Base-by-base conservation (phyloP, 2,888 invertebrate species). In the Trichacis sp. region DNA sequence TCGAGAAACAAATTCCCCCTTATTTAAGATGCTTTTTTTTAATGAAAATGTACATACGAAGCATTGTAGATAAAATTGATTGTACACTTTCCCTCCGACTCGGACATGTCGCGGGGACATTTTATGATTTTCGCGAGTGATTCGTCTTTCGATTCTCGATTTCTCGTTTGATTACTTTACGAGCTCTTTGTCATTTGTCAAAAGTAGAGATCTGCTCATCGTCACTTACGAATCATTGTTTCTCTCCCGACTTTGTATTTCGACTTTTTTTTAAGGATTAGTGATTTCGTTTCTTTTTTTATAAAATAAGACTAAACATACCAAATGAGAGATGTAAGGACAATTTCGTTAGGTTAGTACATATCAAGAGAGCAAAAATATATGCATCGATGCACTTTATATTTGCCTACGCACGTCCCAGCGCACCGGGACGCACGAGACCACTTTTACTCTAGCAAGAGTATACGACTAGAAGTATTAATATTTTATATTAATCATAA, bases 381-480 rank as follows among this genome's bases (percentile, higher is more conserved):
- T 69, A 77, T 73, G 78, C 77, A 78, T 77, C 76, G 70, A 76
- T 75, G 78, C 79, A 79, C 79, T 81, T 76, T 81, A 79, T 80
- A 80, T 79, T 36, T 79, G 80, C 81, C 79, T 82, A 80, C 73
- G 73, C 76, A 80, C 77, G 78, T 77, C 75, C 73, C 76, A 73
- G 69, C 51, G 66, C 52, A 68, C 73, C 73, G 77, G 76, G 75
- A 73, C 74, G 77, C 78, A 79, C 77, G 75, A 82, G 83, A 82
- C 79, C 82, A 83, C 76, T 80, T 80, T 79, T 82, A 83, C 82
- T 83, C 82, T 83, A 80, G 74, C 75, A 76, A 79, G 81, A 79
- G 83, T 83, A 83, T 83, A 83, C 83, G 83, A 83, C 80, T 83
- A 83, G 83, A 83, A 83, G 83, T 83, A 83, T 83, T 83, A 82